Evolutionary conservation across 2,797 vertebrate species (phyloP).

Genomic region (Oreochromis mossambicus): DNA sequence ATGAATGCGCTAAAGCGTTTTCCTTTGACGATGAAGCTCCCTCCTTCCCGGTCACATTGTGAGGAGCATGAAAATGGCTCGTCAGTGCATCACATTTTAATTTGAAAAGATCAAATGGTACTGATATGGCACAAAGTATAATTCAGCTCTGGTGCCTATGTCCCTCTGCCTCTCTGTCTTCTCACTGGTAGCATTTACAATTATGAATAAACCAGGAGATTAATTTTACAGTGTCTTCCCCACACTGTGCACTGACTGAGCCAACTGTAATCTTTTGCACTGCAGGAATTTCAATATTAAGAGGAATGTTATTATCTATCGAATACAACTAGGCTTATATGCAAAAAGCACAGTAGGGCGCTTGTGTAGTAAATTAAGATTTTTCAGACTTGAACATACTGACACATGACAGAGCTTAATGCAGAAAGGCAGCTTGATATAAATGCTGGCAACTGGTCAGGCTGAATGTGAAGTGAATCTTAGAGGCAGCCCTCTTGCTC

Average conservation of each 20-base stretch:
- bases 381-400: neutral
- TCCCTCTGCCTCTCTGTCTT: neutral
- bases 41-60: conserved; percentile 30
- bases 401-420: neutral
- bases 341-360: neutral
- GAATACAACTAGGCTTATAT: neutral
- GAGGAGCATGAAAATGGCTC: conserved; percentile 38
- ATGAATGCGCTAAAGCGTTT: conserved; percentile 6
- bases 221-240: conserved; percentile 24
- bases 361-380: neutral
- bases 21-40: conserved; percentile 11
- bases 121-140: conserved; percentile 14
- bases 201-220: conserved; percentile 33
- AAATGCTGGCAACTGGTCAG: neutral
- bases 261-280: conserved; percentile 12
- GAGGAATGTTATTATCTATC: neutral
- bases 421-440: neutral
- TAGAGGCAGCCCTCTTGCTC: neutral
- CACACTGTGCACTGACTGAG: conserved; percentile 19
- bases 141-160: neutral
- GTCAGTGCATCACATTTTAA: conserved; percentile 24
- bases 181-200: conserved; percentile 34
- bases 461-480: neutral
- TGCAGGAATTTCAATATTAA: conserved; percentile 14
- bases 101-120: conserved; percentile 41